phyloP scores from a whole-genome alignment of 2,797 vertebrate species.

The Brotula barbata region DNA sequence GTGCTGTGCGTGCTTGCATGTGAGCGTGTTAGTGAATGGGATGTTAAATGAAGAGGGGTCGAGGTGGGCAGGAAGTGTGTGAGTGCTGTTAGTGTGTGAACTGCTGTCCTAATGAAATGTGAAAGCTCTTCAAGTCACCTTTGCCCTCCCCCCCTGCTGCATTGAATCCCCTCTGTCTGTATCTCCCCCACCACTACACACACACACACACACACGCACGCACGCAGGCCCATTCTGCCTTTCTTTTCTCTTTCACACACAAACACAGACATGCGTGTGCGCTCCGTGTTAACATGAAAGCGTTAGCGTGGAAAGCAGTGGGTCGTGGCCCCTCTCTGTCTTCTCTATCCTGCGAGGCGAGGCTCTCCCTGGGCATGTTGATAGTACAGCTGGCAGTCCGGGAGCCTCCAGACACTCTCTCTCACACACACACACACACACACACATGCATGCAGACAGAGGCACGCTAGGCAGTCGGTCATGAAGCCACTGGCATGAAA shows the following conservation, averaged over 20 bases:
- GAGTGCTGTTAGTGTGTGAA: constrained; percentile 51
- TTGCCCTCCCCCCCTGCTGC: constrained; percentile 34
- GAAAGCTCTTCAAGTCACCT: constrained; percentile 68
- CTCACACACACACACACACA: constrained; percentile 13
- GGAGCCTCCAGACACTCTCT: constrained; percentile 58
- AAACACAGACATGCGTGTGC: constrained; percentile 37
- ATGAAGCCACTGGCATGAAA: constrained; percentile 65
- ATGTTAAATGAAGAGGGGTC: constrained; percentile 60
- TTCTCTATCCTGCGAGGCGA: constrained; percentile 50
- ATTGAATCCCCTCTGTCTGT: constrained; percentile 18
- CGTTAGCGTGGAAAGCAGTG: constrained; percentile 68
- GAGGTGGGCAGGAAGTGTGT: constrained; percentile 51
- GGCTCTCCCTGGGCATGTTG: constrained; percentile 59
- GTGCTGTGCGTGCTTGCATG: constrained; percentile 46
- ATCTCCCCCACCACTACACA: constrained; percentile 7
- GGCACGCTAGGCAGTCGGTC: constrained; percentile 69
- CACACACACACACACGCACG: not conserved
- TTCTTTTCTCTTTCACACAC: constrained; percentile 27
- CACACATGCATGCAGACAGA: constrained; percentile 55
- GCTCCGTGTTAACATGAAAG: constrained; percentile 57
- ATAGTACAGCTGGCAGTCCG: constrained; percentile 68
- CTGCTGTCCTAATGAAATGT: constrained; percentile 66
- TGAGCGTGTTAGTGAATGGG: constrained; percentile 43
- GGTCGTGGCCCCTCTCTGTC: constrained; percentile 55
- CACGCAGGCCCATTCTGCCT: constrained; percentile 10